These are phyloP conservation scores for Lordiphosa mommai DNA, from an alignment of 1,140 invertebrate species.

Conservation along the genomic window DNA sequence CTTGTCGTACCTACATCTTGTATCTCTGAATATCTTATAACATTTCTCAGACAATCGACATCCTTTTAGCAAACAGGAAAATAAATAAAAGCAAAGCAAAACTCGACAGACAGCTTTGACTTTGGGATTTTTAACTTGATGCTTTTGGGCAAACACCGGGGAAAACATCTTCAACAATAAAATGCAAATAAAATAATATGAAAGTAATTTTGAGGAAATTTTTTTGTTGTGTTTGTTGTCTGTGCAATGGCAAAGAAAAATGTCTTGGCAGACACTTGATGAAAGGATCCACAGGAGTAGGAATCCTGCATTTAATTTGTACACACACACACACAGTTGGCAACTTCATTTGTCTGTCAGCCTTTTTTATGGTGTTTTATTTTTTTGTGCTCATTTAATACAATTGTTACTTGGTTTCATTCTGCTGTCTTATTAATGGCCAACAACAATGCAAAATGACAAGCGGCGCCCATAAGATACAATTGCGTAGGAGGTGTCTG, in stretches of 20 bases:
- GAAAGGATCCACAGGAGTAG: constrained; percentile 21
- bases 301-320: constrained; percentile 60
- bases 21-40: constrained; percentile 17
- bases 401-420: constrained; percentile 45
- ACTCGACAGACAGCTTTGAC: constrained; percentile 37
- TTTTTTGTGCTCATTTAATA: constrained; percentile 55
- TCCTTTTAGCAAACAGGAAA: background rate
- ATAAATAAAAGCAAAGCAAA: constrained; percentile 14
- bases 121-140: background rate
- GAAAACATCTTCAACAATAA: constrained; percentile 37
- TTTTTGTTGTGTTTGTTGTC: constrained; percentile 16
- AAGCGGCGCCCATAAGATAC: constrained; percentile 41
- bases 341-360: constrained; percentile 67
- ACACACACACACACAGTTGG: constrained; percentile 8
- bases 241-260: constrained; percentile 13
- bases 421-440: background rate
- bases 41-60: constrained; percentile 44
- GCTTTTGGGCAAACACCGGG: constrained; percentile 15
- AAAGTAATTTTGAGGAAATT: constrained; percentile 59
- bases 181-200: constrained; percentile 72
- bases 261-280: constrained; percentile 22
- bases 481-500: constrained; percentile 62
- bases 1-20: constrained; percentile 6
- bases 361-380: constrained; percentile 34
- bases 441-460: constrained; percentile 19